These are phyloP conservation scores for Disparrhopalites patrizii DNA, from an alignment of 2,888 invertebrate genomes.

Conservation along the genomic window DNA sequence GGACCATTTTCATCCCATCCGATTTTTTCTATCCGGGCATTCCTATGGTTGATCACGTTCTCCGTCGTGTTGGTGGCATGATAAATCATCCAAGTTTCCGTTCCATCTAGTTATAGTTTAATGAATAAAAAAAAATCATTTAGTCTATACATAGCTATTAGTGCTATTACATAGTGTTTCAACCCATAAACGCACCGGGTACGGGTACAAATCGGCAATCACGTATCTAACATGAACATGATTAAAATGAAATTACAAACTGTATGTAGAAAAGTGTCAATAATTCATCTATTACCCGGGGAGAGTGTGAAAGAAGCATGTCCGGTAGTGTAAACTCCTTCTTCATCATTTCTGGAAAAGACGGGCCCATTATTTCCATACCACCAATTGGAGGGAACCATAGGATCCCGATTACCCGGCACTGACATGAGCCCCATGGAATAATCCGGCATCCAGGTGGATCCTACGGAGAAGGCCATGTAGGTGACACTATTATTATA, in stretches of 20 bases:
- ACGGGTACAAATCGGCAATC: too few relatives aligned
- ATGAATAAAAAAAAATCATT: neutral
- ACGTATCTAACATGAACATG: too few relatives aligned
- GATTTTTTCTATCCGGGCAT: constrained; percentile 33
- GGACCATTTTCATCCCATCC: constrained; percentile 34
- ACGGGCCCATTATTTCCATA: constrained; percentile 30
- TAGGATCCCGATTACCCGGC: constrained; percentile 32
- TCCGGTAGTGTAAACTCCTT: constrained; percentile 35
- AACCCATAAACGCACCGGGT: too few relatives aligned
- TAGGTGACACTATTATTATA: constrained; percentile 31
- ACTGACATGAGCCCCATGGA: constrained; percentile 35
- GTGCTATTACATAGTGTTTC: too few relatives aligned
- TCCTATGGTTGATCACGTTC: constrained; percentile 23
- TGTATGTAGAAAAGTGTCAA: too few relatives aligned
- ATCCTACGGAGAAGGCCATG: constrained; percentile 33
- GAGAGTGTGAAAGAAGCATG: constrained; percentile 38
- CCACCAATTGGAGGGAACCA: constrained; percentile 36
- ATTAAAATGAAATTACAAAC: too few relatives aligned
- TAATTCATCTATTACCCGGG: too few relatives aligned
- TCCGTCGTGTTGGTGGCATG: constrained; percentile 23
- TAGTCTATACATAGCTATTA: too few relatives aligned
- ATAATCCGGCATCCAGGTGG: constrained; percentile 33
- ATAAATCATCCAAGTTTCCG: constrained; percentile 38
- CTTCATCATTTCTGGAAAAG: constrained; percentile 36
- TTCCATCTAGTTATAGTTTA: constrained; percentile 21